Evolutionary conservation across 92 coral and sea anemone species (phyloP).

Genomic region (Epizoanthus ramosus): DNA sequence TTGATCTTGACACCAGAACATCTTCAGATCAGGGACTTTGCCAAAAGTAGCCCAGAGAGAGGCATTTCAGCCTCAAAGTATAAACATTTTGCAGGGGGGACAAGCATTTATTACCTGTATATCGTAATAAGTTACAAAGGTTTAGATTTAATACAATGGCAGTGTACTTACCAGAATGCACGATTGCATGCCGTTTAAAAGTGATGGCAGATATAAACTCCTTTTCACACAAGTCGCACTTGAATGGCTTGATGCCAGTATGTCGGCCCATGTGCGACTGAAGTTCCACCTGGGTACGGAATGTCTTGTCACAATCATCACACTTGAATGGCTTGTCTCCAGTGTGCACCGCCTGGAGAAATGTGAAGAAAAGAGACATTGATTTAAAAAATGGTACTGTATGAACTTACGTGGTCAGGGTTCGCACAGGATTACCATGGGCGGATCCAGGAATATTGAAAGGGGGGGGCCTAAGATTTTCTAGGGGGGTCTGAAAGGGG

Average conservation of each 20-base stretch:
- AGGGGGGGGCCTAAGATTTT: no score
- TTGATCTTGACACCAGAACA: no score
- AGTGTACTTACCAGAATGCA: slow-evolving; percentile 79
- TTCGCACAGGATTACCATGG: no score
- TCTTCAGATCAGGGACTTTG: no score
- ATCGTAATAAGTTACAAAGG: not conserved
- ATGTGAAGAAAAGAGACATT: not conserved
- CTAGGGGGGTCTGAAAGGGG: no score
- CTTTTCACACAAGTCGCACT: slow-evolving; percentile 88
- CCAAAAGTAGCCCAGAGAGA: no score
- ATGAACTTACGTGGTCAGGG: no score
- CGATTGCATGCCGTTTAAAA: slow-evolving; percentile 95
- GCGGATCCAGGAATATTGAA: no score
- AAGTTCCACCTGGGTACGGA: slow-evolving; percentile 94
- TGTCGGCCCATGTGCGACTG: slow-evolving; percentile 99
- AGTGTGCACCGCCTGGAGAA: slow-evolving; percentile 87
- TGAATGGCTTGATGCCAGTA: slow-evolving; percentile 96
- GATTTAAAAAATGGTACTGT: no score
- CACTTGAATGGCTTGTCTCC: slow-evolving; percentile 99
- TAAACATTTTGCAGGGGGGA: no score
- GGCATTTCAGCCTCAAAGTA: no score
- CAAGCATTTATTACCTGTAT: no score
- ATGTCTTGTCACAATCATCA: slow-evolving; percentile 92
- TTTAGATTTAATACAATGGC: not conserved
- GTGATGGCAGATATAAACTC: slow-evolving; percentile 97